phyloP scores from a whole-genome alignment of 2,888 invertebrate species.

The Mythimna loreyi region DNA sequence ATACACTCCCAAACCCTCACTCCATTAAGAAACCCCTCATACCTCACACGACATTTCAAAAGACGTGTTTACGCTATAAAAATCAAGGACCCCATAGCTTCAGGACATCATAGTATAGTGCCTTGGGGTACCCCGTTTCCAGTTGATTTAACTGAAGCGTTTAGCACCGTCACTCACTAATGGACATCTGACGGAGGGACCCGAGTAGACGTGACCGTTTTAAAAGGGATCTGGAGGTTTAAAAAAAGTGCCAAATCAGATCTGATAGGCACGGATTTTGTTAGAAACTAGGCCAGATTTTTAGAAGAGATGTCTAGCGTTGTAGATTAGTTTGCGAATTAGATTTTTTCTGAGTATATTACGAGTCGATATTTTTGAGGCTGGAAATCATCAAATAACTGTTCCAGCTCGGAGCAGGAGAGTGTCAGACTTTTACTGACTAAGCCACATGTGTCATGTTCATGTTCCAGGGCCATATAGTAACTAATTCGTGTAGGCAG shows the following conservation, averaged over 20 bases:
- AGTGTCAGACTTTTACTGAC: no score
- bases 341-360: conserved; percentile 7
- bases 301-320: conserved; percentile 30
- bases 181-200: conserved; percentile 62
- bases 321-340: conserved; percentile 19
- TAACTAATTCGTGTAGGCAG: no score
- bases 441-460: no score
- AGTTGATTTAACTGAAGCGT: conserved; percentile 69
- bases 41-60: conserved; percentile 41
- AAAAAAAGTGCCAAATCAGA: conserved; percentile 59
- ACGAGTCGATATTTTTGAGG: not conserved
- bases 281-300: conserved; percentile 48
- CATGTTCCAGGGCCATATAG: no score
- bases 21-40: conserved; percentile 28
- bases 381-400: no score
- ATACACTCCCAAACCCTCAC: conserved; percentile 14
- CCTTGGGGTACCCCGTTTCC: conserved; percentile 64
- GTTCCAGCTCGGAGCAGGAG: no score
- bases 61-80: conserved; percentile 53
- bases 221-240: conserved; percentile 51
- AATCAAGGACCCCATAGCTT: conserved; percentile 47
- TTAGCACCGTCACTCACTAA: conserved; percentile 70
- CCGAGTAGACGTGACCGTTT: conserved; percentile 50
- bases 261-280: conserved; percentile 36
- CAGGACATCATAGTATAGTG: conserved; percentile 40